Percentiles rank a stretch among this genome's conserved stretches.
phyloP scores from a whole-genome alignment of 2,888 invertebrate species.

The Gymnosoma rotundatum region DNA sequence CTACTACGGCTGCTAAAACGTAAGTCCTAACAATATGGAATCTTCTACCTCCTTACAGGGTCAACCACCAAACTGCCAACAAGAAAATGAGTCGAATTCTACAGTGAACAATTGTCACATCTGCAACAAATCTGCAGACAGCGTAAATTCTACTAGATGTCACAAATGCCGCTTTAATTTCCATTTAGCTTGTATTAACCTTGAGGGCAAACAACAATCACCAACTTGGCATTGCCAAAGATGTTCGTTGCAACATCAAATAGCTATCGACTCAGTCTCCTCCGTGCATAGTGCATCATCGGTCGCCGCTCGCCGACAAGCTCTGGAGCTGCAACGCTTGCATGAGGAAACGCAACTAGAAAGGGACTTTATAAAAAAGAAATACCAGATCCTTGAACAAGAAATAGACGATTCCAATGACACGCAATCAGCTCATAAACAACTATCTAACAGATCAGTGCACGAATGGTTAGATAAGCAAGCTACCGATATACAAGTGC shows the following conservation, averaged over 20 bases:
- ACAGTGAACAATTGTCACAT: too few species aligned
- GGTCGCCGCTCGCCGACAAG: constrained; percentile 9
- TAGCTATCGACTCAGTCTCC: background rate
- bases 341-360: constrained; percentile 28
- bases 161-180: background rate
- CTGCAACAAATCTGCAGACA: too few species aligned
- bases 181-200: background rate
- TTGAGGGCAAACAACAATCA: background rate
- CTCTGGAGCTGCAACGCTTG: constrained; percentile 6
- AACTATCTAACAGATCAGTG: constrained; percentile 5
- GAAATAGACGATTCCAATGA: background rate
- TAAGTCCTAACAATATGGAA: constrained; percentile 19
- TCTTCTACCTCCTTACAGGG: constrained; percentile 10
- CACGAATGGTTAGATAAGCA: constrained; percentile 19
- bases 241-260: background rate
- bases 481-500: background rate
- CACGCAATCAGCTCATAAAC: background rate
- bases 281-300: background rate
- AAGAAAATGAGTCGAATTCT: background rate
- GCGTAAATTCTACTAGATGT: too few species aligned
- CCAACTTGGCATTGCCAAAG: constrained; percentile 1
- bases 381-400: constrained; percentile 22
- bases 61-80: constrained; percentile 19
- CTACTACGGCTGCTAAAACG: too few species aligned
- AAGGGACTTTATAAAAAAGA: constrained; percentile 10